These are phyloP conservation scores for Troides helena DNA, from an alignment of 2,888 invertebrate species.

Conservation along the genomic window DNA sequence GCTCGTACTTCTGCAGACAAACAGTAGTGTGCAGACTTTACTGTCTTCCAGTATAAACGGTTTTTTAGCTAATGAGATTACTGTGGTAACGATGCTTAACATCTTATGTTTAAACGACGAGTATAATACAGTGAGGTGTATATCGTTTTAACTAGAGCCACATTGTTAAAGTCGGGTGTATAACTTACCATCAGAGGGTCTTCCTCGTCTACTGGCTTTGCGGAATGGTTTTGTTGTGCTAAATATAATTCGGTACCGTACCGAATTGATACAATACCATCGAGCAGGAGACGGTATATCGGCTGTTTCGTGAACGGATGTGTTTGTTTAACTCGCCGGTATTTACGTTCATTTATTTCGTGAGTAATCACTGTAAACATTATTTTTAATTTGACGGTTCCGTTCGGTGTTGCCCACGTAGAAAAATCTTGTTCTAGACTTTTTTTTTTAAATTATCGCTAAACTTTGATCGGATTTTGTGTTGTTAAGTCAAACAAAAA, in stretches of 20 bases:
- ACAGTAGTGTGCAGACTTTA: too few relatives aligned
- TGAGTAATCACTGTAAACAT: conserved; percentile 51
- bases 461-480: background rate
- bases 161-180: too few relatives aligned
- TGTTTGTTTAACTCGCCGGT: conserved; percentile 50
- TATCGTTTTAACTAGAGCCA: too few relatives aligned
- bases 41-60: too few relatives aligned
- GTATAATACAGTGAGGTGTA: too few relatives aligned
- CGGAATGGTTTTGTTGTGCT: background rate
- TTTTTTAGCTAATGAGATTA: too few relatives aligned
- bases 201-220: too few relatives aligned
- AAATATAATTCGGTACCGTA: conserved; percentile 3
- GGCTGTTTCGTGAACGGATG: conserved; percentile 47
- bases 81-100: too few relatives aligned
- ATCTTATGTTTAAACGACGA: too few relatives aligned
- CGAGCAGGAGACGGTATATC: conserved; percentile 16
- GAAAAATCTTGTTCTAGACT: background rate
- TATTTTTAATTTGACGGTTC: conserved; percentile 52
- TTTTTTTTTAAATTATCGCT: background rate
- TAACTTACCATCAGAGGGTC: too few relatives aligned
- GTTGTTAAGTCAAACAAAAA: too few relatives aligned
- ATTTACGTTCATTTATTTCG: conserved; percentile 52
- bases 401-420: conserved; percentile 35
- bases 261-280: conserved; percentile 9
- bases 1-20: too few relatives aligned